Evolutionary conservation across 1,140 invertebrate species (phyloP), one percentile per base, ranked within the genome.

Genomic region (Trissolcus basalis): DNA sequence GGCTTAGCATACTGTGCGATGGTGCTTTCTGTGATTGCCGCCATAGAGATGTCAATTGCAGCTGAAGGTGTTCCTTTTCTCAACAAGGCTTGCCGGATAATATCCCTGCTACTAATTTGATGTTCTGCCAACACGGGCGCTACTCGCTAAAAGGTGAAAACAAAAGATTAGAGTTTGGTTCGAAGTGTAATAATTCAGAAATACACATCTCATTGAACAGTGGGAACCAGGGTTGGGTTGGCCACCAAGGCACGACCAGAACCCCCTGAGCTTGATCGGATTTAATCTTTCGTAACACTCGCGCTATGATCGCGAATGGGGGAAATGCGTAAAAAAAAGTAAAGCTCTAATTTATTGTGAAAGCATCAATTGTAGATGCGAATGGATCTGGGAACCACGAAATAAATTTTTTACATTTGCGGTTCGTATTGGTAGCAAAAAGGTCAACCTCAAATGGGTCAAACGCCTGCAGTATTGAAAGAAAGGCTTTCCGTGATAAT

Each of bases 201-300:
- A 55, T 49, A 33, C 51, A 55, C 14, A 65, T 13, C 2, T 44
- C 0, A 1, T 55, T 65, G 16, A 48, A 65, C 0, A 55, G 7
- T 4, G 63, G 63, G 14, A 50, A 67, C 54, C 63, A 67, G 35
- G 63, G 63, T 36, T 67, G 54, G 44, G 44, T 58, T 43, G 65
- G 47, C 65, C 65, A 69, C 10, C 13, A 35, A 9, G 65, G 65
- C 3, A 59, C 41, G 10, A 69, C 13, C 1, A 69, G 0, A 11
- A 69, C n/a, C 4, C 65, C 65, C 13, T 45, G 0, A 4, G 65
- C 65, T 35, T 7, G 36, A 48, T 65, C 56, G 13, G 13, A 10
- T 5, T 41, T 36, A n/a, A 61, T 61, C 11, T 61, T 75, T 19
- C 32, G 49, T 15, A 55, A 44, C 19, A 61, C 55, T 12, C 55